Base-by-base conservation (phyloP, 2,113 vertebrate genomes). In the Toxotes jaculatrix region DNA sequence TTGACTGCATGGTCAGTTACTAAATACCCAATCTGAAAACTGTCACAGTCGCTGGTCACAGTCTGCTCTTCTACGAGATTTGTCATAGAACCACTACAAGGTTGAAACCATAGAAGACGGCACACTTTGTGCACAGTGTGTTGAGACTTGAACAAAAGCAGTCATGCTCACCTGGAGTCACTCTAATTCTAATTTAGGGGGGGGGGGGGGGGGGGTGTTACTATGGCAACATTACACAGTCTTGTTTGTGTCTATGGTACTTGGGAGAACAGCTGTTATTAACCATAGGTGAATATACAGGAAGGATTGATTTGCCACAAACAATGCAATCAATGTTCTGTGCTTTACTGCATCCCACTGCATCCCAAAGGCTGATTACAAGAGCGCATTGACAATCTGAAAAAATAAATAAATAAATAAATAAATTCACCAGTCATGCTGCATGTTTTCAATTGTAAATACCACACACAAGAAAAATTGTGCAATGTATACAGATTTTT, bases 121-220 rank as follows among this genome's bases (percentile, higher is more conserved):
- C 73, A 59, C 34, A 42, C 68, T 79, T 64, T 42, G 60, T 80
- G 53, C 70, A 79, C 80, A 77, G 86, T 75, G 56, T 40, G 43
- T 6, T 77, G 55, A 73, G 57, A 83, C 73, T 45, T 79, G 79
- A 76, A 87, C 70, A 89, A 80, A 87, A 74, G 67, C 76, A 79
- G 75, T 42, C 36, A 80, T 79, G 80, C 55, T 79, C 13, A 77
- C 57, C 62, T 88, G 74, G 64, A 86, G 85, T 86, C 75, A 75
- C 70, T 77, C 56, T 40, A 59, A 55, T 74, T 83, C 70, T 79
- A 86, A 77, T 77, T 40, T 40, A 40, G 8, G 38, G 38, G 9
- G 42, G 5, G 40, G 42, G 7, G 40, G 3, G 85, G 84, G 82
- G 40, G 79, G 78, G 83, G 63, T 62, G 87, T 91, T 86, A 40